Base-by-base conservation (phyloP, 2,797 vertebrate species). In the Alfaro cultratus region DNA sequence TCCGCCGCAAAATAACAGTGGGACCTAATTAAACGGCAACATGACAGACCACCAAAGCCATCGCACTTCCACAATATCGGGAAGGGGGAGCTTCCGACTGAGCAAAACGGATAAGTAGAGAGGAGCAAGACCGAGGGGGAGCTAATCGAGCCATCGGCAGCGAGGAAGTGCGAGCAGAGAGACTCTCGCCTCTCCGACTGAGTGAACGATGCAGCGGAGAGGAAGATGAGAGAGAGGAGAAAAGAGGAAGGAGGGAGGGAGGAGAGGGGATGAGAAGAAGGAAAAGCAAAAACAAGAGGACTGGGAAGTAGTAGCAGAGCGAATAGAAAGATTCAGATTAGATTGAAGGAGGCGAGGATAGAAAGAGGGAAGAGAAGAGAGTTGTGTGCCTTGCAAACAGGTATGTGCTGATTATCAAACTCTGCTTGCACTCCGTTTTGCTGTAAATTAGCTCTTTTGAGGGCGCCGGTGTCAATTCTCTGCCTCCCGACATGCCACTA, bases 391-490 rank as follows among this genome's bases (percentile, higher is more conserved):
- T 82, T 72, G 77, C 16, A 29, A 86, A 84, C 86, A 93, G 91
- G 84, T 93, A 87, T 92, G 90, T 89, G 87, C 87, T 87, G 88
- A 93, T 91, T 93, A 90, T 90, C 88, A 93, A 93, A 93, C 86
- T 89, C 76, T 51, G 77, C 57, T 81, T 73, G 45, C 0, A 11
- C 78, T 86, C 70, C 31, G 53, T 80, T 76, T 76, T 85, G 78
- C 85, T 83, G 75, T 88, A 88, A 90, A 87, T 90, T 49, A 87
- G 87, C 83, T 86, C 85, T 88, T 88, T 73, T 79, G 81, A 85
- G 86, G 85, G 79, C 80, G 8, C 62, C 67, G 73, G 76, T 89
- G 88, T 92, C 89, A 90, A 90, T 70, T 80, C 83, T 55, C 84
- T 73, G 43, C 84, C 26, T 53, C 79, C 47, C 75, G 80, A 18